Percentiles rank a stretch among this genome's conserved stretches.
Conservation (phyloP, 2,888 invertebrate genomes). For the Leucozona laternaria region DNA sequence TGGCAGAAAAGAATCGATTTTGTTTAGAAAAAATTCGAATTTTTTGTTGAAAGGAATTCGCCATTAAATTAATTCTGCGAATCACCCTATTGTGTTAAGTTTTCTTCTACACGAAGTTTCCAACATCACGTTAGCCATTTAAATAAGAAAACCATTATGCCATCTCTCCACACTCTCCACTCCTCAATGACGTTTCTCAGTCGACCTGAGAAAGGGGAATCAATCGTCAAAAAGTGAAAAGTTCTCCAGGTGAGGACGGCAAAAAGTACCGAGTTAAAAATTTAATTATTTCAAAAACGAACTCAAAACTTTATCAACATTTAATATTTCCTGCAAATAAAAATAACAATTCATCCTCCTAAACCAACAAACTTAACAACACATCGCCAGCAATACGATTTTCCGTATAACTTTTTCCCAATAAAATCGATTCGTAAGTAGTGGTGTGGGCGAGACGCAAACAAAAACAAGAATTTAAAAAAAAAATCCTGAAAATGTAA, state of each 20-base stretch:
- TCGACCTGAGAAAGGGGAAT: conserved; percentile 61
- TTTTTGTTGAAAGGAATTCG: too few species aligned
- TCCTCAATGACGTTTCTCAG: conserved; percentile 69
- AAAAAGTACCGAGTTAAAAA: conserved; percentile 49
- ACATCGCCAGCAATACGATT: conserved; percentile 34
- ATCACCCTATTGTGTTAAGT: conserved; percentile 8
- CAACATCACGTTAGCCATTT: background rate
- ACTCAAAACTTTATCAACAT: conserved; percentile 21
- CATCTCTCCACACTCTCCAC: conserved; percentile 54
- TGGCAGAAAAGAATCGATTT: too few species aligned
- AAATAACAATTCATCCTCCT: background rate
- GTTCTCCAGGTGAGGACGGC: conserved; percentile 73
- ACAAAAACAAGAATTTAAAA: conserved; percentile 68
- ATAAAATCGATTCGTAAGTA: conserved; percentile 65
- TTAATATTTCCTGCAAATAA: background rate
- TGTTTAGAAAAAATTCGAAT: too few species aligned
- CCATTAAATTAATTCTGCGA: too few species aligned
- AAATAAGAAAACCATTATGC: background rate
- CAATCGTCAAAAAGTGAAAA: conserved; percentile 69
- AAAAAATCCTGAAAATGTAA: conserved; percentile 55
- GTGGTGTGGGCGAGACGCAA: conserved; percentile 69
- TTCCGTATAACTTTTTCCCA: conserved; percentile 48
- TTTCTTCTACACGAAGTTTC: background rate
- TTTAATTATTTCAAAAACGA: conserved; percentile 49
- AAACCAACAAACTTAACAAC: background rate